A percentile compares a stretch with the other conserved stretches of the same genome.
These are phyloP conservation scores for Clarias macrocephalus DNA, from an alignment of 2,113 vertebrate genomes.

Conservation along the genomic window DNA sequence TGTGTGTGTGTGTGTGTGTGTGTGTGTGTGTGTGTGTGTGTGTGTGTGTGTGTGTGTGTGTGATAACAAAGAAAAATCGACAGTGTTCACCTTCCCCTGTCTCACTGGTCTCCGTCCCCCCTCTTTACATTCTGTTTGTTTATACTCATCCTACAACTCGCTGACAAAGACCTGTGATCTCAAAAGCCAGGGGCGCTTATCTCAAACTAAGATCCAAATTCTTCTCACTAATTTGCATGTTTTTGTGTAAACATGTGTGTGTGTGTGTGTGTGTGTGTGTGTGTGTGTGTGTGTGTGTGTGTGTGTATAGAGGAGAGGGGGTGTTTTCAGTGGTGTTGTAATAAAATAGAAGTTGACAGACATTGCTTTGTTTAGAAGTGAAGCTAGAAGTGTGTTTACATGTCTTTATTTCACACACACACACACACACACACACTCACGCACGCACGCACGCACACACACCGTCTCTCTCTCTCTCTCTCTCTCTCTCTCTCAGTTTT, in stretches of 20 bases:
- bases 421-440: background rate
- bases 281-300: background rate
- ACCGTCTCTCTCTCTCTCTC: background rate
- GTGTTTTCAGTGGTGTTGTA: background rate
- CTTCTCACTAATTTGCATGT: constrained; percentile 31
- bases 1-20: constrained; percentile 7
- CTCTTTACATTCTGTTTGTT: constrained; percentile 9
- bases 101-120: background rate
- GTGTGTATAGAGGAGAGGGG: background rate
- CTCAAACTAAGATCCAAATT: constrained; percentile 7
- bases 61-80: background rate
- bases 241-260: constrained; percentile 19
- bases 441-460: background rate
- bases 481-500: background rate
- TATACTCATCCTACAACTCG: constrained; percentile 15
- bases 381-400: constrained; percentile 15
- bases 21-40: background rate
- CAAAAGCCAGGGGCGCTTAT: background rate
- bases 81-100: background rate
- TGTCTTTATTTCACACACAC: constrained; percentile 7
- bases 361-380: constrained; percentile 15
- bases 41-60: background rate
- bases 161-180: constrained; percentile 20
- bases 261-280: constrained; percentile 4
- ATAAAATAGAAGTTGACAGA: constrained; percentile 1